Evolutionary conservation across 2,113 vertebrate species (phyloP).

Genomic region (Trichechus manatus): DNA sequence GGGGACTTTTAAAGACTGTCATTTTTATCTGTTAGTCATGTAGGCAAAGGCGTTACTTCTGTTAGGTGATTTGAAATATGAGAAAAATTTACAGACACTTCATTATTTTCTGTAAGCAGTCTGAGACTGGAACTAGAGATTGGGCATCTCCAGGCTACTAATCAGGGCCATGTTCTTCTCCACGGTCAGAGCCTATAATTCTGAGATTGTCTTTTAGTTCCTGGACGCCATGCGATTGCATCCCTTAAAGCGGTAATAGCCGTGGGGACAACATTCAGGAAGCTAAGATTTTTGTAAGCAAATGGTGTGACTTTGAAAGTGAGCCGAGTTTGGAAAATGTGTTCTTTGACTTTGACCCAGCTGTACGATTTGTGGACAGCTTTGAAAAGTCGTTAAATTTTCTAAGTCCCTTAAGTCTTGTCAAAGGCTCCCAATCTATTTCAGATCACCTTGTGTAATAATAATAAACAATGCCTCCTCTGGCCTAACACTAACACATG

Average conservation of each 20-base stretch:
- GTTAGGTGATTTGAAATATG: neutral
- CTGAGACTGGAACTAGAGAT: neutral
- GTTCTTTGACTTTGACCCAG: slow-evolving; percentile 5
- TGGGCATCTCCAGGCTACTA: neutral
- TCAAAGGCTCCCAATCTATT: neutral
- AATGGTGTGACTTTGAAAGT: neutral
- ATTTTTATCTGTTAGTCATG: neutral
- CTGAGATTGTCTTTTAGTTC: neutral
- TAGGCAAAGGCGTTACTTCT: neutral
- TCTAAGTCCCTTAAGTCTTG: neutral
- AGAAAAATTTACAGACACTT: neutral
- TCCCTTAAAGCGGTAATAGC: neutral
- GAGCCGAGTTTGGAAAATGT: neutral
- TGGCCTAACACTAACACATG: neutral
- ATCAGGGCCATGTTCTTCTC: neutral
- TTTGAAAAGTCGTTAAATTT: slow-evolving; percentile 40
- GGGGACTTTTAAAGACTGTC: neutral
- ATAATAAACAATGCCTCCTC: neutral
- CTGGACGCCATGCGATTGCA: neutral
- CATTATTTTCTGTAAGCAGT: neutral
- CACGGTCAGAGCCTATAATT: fast-evolving
- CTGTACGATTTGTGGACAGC: neutral
- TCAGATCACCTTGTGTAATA: neutral
- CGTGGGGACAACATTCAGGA: neutral
- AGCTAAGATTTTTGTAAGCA: neutral